Base-by-base conservation (phyloP, 2,797 vertebrate genomes). In the Poecilia wingei region DNA sequence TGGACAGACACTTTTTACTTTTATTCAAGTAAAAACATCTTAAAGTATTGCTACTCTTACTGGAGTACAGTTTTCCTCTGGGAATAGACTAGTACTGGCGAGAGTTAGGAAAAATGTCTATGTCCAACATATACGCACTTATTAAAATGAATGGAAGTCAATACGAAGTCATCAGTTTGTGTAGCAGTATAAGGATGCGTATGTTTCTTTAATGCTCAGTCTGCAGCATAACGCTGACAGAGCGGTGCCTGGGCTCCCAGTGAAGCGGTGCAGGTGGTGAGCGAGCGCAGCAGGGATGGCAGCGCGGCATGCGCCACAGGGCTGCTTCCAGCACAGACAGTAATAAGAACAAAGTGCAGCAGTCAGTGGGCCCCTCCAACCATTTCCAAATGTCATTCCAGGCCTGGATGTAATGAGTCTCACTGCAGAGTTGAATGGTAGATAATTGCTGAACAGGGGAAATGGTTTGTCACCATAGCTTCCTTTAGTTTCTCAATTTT, bases 381-480 rank as follows among this genome's bases (percentile, higher is more conserved):
- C 78, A 82, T 89, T 94, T 93, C 92, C 93, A 94, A 94, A 94
- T 94, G 93, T 93, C 89, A 84, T 90, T 90, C 91, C 90, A 85
- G 89, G 85, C 87, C 90, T 84, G 90, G 64, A 53, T 85, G 86
- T 94, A 94, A 94, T 92, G 90, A 91, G 89, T 70, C 85, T 90
- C 78, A 6, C 86, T 85, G 87, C 84, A 82, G 84, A 89, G 88
- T 78, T 89, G 88, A 90, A 91, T 84, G 85, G 61, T 80, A 59
- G 77, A 80, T 93, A 93, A 94, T 94, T 94, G 88, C 86, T 85
- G 84, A 89, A 90, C 87, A 88, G 87, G 87, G 92, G 91, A 94
- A 93, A 92, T 93, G 87, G 91, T 93, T 90, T 91, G 90, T 92
- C 92, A 93, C 92, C 87, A 88, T 91, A 47, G 83, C 92, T 94